Conservation (phyloP, 2,888 invertebrate genomes). For the Ctenicera cuprea region DNA sequence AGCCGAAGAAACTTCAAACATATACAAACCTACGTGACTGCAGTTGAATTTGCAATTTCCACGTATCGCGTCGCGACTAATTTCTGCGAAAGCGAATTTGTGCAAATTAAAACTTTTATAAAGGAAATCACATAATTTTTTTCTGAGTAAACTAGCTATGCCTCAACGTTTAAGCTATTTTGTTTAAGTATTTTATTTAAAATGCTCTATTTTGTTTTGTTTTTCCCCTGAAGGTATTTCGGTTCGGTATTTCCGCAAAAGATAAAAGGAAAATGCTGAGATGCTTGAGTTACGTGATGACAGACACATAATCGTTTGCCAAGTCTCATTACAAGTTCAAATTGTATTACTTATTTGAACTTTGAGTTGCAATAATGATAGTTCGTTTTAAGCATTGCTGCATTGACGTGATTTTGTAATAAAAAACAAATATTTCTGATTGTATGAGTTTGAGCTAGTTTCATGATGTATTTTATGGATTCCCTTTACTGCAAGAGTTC, state of each 20-base stretch:
- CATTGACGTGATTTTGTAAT: too few relatives aligned
- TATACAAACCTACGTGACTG: conserved; percentile 20
- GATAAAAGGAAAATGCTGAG: background rate
- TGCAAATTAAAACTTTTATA: conserved; percentile 39
- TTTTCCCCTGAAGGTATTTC: conserved; percentile 15
- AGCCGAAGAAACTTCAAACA: background rate
- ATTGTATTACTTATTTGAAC: conserved; percentile 11
- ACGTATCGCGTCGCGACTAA: conserved; percentile 49
- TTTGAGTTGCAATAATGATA: conserved; percentile 14
- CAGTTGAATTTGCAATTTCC: conserved; percentile 32
- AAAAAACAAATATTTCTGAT: too few relatives aligned
- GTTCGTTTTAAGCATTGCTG: background rate
- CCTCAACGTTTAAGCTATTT: background rate
- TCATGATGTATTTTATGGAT: too few relatives aligned
- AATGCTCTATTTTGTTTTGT: background rate
- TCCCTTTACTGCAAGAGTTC: too few relatives aligned
- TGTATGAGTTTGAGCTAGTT: too few relatives aligned
- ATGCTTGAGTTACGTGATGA: conserved; percentile 20
- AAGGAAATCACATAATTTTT: conserved; percentile 36
- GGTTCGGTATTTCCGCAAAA: conserved; percentile 16
- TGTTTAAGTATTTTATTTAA: background rate
- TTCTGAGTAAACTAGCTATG: conserved; percentile 19
- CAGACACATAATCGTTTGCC: conserved; percentile 15
- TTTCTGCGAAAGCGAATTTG: conserved; percentile 45
- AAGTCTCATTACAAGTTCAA: conserved; percentile 15